These are phyloP conservation scores for Manis javanica DNA, from an alignment of 2,797 vertebrate species.

Conservation along the genomic window DNA sequence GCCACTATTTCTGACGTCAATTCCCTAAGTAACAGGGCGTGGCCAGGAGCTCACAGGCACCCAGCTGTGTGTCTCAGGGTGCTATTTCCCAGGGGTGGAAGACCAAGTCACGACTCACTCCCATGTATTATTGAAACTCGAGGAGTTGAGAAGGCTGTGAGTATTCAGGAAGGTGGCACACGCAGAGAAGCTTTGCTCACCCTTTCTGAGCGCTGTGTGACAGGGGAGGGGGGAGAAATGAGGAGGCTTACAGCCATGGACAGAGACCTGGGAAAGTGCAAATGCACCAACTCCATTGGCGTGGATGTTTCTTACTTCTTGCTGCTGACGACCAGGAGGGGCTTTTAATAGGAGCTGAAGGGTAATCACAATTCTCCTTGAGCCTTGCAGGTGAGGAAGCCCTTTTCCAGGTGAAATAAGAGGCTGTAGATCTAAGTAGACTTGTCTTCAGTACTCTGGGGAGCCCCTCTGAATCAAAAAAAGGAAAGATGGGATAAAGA, in stretches of 20 bases:
- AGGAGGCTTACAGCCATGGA: not conserved
- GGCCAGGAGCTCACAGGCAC: conserved; percentile 65
- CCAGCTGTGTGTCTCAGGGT: conserved; percentile 50
- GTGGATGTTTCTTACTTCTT: not conserved
- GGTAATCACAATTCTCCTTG: not conserved
- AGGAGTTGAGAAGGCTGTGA: not conserved
- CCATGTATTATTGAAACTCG: conserved; percentile 21
- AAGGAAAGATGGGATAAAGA: not conserved
- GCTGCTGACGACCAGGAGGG: not conserved
- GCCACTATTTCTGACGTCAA: not conserved
- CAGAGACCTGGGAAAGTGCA: not conserved
- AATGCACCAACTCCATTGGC: not conserved
- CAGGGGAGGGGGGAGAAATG: not conserved
- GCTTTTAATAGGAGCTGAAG: not conserved
- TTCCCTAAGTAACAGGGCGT: not conserved
- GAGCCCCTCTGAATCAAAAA: conserved; percentile 18
- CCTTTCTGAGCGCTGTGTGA: not conserved
- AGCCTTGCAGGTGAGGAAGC: conserved; percentile 23
- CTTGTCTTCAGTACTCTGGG: not conserved
- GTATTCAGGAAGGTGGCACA: not conserved
- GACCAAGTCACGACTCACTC: conserved; percentile 14
- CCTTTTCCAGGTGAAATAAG: conserved; percentile 53
- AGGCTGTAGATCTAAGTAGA: not conserved
- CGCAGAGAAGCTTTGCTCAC: not conserved
- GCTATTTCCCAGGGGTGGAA: conserved; percentile 29